phyloP scores from a whole-genome alignment of 2,888 invertebrate genomes.

The Cancer borealis region DNA sequence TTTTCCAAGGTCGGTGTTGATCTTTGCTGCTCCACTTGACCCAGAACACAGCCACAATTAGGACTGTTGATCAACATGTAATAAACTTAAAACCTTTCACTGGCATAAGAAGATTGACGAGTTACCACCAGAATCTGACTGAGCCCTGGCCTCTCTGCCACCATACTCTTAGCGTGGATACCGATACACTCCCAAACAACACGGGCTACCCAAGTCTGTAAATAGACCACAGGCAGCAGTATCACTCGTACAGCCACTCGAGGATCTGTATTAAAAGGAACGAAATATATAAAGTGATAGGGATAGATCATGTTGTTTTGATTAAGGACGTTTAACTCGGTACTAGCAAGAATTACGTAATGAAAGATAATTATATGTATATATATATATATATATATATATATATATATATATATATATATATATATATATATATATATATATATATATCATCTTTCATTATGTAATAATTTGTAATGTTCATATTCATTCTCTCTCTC shows the following conservation, averaged over 20 bases:
- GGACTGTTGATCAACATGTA: background rate
- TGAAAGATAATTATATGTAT: too few relatives aligned
- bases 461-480: background rate
- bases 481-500: slow-evolving; percentile 6
- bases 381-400: too few relatives aligned
- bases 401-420: too few relatives aligned
- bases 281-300: background rate
- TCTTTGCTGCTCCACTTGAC: background rate
- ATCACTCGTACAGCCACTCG: background rate
- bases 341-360: too few relatives aligned
- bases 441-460: background rate
- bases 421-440: too few relatives aligned
- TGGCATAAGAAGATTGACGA: background rate
- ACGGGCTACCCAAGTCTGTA: background rate
- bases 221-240: background rate
- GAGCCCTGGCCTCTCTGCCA: background rate
- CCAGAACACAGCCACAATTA: background rate
- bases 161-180: background rate
- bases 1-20: background rate
- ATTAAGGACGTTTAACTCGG: background rate
- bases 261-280: background rate
- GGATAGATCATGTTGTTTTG: background rate
- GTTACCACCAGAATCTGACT: background rate
- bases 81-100: background rate
- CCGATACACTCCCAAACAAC: background rate